These are phyloP conservation scores for Notodonta dromedarius DNA, from an alignment of 2,888 invertebrate species.

Conservation along the genomic window DNA sequence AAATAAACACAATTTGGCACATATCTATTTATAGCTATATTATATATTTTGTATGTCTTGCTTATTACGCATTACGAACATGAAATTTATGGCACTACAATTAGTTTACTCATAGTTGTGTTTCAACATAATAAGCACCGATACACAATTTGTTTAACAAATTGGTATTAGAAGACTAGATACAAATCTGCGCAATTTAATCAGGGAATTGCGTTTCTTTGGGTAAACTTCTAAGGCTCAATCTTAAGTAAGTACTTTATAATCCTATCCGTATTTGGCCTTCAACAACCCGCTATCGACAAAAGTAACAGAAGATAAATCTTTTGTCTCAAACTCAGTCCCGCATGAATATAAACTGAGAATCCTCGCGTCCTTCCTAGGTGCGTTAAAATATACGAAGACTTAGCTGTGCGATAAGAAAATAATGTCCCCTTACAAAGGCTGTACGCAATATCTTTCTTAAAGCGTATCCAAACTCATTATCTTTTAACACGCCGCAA, in stretches of 20 bases:
- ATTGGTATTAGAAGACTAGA: background rate
- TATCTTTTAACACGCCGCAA: slow-evolving; percentile 78
- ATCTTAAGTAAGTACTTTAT: slow-evolving; percentile 59
- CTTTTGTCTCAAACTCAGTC: slow-evolving; percentile 66
- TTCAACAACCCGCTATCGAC: slow-evolving; percentile 59
- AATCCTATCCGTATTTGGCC: slow-evolving; percentile 58
- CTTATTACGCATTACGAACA: too few relatives aligned
- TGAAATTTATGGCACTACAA: too few relatives aligned
- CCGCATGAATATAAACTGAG: slow-evolving; percentile 69
- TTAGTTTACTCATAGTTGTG: too few relatives aligned
- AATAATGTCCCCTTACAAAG: slow-evolving; percentile 69
- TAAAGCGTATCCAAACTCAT: slow-evolving; percentile 71
- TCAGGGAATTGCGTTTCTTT: slow-evolving; percentile 45
- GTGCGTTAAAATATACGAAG: slow-evolving; percentile 67
- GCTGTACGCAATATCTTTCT: slow-evolving; percentile 70
- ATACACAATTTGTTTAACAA: too few relatives aligned
- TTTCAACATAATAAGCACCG: too few relatives aligned
- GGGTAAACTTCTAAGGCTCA: slow-evolving; percentile 52
- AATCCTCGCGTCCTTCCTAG: slow-evolving; percentile 62
- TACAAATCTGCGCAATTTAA: slow-evolving; percentile 4
- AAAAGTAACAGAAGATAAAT: slow-evolving; percentile 67
- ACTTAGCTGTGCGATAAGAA: slow-evolving; percentile 67
- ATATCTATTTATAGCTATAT: too few relatives aligned
- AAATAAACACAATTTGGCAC: too few relatives aligned
- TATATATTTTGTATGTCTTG: too few relatives aligned